Percentiles rank a stretch among this genome's conserved stretches.
phyloP scores from a whole-genome alignment of 2,888 invertebrate species.

The Ametastegia equiseti region DNA sequence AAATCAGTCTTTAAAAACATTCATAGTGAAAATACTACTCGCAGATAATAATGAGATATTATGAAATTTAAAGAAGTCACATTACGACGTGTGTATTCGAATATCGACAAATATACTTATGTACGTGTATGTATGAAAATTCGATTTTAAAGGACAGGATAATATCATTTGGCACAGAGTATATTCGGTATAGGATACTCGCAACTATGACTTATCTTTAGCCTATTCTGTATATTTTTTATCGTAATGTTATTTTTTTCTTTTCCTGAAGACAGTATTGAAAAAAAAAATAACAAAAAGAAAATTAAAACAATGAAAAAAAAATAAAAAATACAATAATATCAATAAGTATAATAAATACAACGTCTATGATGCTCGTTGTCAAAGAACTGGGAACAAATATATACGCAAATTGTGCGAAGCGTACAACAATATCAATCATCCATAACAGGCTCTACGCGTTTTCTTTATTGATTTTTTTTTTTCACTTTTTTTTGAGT shows the following conservation, averaged over 20 bases:
- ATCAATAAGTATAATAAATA: not conserved
- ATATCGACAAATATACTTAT: constrained; percentile 44
- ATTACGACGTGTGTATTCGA: constrained; percentile 7
- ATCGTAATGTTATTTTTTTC: constrained; percentile 51
- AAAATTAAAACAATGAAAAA: constrained; percentile 49
- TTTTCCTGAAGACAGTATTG: constrained; percentile 59
- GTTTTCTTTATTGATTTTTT: not conserved
- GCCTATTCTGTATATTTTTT: constrained; percentile 64
- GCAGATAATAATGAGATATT: constrained; percentile 3
- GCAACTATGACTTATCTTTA: constrained; percentile 66
- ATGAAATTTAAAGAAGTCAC: not conserved
- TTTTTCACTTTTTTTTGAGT: not conserved
- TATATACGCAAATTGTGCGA: constrained; percentile 61
- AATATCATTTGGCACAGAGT: constrained; percentile 73
- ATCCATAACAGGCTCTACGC: constrained; percentile 56
- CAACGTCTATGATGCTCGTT: not conserved
- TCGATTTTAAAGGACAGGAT: constrained; percentile 53
- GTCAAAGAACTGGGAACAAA: constrained; percentile 51
- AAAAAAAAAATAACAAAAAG: constrained; percentile 53
- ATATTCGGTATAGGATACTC: constrained; percentile 68
- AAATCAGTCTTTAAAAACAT: constrained; percentile 63
- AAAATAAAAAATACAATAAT: constrained; percentile 49
- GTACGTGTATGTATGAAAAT: constrained; percentile 49
- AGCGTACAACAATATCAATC: constrained; percentile 70
- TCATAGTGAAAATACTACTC: constrained; percentile 44